These are phyloP conservation scores for Corbicula japonica DNA, from an alignment of 2,888 invertebrate genomes.

Conservation along the genomic window DNA sequence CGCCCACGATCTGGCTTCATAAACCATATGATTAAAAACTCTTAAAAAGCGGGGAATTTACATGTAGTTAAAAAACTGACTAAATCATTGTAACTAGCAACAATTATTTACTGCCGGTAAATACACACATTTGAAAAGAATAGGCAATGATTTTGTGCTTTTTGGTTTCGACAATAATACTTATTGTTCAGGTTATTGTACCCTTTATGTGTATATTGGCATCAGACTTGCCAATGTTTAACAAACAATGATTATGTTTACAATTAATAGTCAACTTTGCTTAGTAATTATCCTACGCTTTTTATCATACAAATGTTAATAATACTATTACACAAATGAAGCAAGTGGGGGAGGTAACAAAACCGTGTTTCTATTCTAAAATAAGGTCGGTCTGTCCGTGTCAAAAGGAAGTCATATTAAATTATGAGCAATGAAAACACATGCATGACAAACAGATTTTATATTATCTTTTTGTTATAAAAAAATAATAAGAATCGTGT, in stretches of 20 bases:
- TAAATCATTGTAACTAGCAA: conserved; percentile 7
- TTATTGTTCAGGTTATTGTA: conserved; percentile 6
- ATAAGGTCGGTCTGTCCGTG: conserved; percentile 14
- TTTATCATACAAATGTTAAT: conserved; percentile 18
- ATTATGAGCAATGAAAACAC: neutral
- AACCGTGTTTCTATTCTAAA: neutral
- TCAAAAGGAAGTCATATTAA: conserved; percentile 25
- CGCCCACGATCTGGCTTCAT: conserved; percentile 15
- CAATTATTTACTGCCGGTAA: conserved; percentile 17
- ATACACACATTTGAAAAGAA: conserved; percentile 17
- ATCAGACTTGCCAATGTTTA: conserved; percentile 20
- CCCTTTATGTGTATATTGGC: conserved; percentile 46
- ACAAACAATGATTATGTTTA: neutral
- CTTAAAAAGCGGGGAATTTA: conserved; percentile 22
- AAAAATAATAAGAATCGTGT: too few species aligned
- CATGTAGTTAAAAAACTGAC: conserved; percentile 7
- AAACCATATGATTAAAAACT: conserved; percentile 21
- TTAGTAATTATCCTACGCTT: conserved; percentile 29
- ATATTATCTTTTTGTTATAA: too few species aligned
- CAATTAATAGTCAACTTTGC: conserved; percentile 19
- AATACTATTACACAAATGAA: neutral
- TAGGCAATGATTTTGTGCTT: conserved; percentile 12
- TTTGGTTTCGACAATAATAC: conserved; percentile 13
- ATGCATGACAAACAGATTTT: conserved; percentile 4
- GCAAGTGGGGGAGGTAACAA: too few species aligned